Percentiles rank a stretch among this genome's conserved stretches.
Evolutionary conservation across 2,888 invertebrate species (phyloP).

Genomic region (Plagodis dolabraria): DNA sequence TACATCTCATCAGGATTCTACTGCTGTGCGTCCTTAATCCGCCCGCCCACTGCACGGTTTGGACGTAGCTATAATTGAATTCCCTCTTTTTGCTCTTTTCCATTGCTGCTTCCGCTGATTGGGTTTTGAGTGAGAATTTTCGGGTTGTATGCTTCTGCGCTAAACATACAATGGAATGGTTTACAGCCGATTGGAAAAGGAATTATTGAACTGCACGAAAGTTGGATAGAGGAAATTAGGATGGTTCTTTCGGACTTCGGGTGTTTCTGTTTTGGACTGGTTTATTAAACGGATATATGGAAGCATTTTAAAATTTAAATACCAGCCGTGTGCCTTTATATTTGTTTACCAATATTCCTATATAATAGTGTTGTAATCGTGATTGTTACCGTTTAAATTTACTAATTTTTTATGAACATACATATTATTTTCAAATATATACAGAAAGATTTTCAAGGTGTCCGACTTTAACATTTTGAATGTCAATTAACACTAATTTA

Average conservation of each 20-base stretch:
- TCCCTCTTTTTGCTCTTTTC: slow-evolving; percentile 39
- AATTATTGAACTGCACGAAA: slow-evolving; percentile 3
- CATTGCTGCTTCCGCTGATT: slow-evolving; percentile 33
- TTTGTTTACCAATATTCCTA: too few species aligned
- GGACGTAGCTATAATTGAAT: slow-evolving; percentile 41
- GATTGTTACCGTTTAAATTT: too few species aligned
- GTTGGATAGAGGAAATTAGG: slow-evolving; percentile 1
- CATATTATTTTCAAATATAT: too few species aligned
- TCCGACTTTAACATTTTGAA: too few species aligned
- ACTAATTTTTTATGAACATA: too few species aligned
- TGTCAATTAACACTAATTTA: too few species aligned
- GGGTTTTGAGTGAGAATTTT: slow-evolving; percentile 37
- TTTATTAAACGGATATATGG: too few species aligned
- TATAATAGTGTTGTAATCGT: too few species aligned
- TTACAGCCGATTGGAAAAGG: slow-evolving; percentile 2
- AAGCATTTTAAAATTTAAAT: too few species aligned
- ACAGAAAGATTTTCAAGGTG: too few species aligned
- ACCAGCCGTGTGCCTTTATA: too few species aligned
- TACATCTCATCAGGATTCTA: neutral
- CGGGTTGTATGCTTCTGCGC: slow-evolving; percentile 27
- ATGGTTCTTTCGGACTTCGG: neutral
- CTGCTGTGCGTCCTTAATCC: slow-evolving; percentile 18
- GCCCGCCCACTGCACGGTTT: slow-evolving; percentile 27
- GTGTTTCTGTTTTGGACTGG: neutral
- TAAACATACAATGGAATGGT: slow-evolving; percentile 27